phyloP scores from a whole-genome alignment of 2,113 vertebrate species.

The Elachura formosa region DNA sequence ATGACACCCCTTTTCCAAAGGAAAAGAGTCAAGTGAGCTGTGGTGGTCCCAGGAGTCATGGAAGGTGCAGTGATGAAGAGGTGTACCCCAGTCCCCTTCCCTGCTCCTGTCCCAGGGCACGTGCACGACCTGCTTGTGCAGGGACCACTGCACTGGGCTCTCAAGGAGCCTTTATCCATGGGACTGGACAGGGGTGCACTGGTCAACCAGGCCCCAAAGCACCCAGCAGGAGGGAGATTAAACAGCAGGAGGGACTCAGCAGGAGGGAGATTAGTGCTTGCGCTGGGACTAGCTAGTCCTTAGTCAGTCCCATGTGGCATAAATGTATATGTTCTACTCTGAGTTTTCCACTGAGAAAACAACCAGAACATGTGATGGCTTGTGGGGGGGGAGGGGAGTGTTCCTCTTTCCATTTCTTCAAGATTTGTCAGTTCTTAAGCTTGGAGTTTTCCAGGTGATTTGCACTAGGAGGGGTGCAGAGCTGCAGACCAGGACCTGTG shows the following conservation, averaged over 20 bases:
- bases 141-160: background rate
- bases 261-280: background rate
- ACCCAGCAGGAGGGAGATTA: background rate
- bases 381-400: too few relatives aligned
- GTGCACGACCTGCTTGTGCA: background rate
- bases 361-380: background rate
- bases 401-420: background rate
- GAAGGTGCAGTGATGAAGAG: background rate
- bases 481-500: background rate
- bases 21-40: background rate
- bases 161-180: accelerated
- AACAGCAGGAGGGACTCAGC: background rate
- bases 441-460: background rate
- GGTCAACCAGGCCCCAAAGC: background rate
- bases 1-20: background rate
- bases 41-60: background rate
- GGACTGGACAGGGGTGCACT: background rate
- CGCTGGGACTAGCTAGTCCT: background rate
- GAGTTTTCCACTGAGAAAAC: background rate
- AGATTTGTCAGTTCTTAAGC: background rate
- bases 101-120: background rate
- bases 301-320: accelerated
- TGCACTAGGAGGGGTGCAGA: background rate
- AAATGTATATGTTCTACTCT: background rate
- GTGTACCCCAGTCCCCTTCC: background rate